Conservation (phyloP, 1,140 invertebrate genomes). For the Drosophila melanogaster region DNA sequence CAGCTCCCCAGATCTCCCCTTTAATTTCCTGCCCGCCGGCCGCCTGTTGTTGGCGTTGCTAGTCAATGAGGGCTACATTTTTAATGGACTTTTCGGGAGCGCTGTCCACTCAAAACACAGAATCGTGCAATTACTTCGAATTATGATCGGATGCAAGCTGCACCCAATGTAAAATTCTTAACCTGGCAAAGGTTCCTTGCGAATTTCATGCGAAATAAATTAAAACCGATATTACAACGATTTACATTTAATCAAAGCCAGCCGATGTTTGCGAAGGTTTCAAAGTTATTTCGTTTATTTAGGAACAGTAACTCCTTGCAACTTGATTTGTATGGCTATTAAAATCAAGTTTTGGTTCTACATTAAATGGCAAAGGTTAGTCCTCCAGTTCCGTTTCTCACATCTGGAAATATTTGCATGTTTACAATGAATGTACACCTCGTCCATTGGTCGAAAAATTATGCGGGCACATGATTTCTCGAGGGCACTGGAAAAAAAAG, state of each 20-base stretch:
- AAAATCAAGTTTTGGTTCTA: no score
- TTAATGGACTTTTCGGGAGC: background rate
- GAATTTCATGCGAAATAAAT: no score
- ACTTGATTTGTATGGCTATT: no score
- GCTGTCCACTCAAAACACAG: background rate
- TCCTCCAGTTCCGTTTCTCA: background rate
- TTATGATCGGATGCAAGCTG: background rate
- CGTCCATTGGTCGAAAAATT: slow-evolving; percentile 23
- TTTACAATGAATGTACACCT: slow-evolving; percentile 6
- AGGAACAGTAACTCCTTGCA: no score
- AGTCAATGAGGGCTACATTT: slow-evolving; percentile 31
- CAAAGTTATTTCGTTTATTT: no score
- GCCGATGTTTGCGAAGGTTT: no score
- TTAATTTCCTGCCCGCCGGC: slow-evolving; percentile 20
- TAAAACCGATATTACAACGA: no score
- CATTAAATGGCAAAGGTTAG: no score
- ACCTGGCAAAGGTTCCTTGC: no score
- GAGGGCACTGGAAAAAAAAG: slow-evolving; percentile 5
- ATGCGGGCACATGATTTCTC: slow-evolving; percentile 16
- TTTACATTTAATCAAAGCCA: no score
- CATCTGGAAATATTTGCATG: slow-evolving; percentile 28
- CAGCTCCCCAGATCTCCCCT: slow-evolving; percentile 2
- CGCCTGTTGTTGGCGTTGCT: background rate
- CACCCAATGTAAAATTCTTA: background rate
- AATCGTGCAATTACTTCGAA: background rate